Base-by-base conservation (phyloP, 2,797 vertebrate species). In the Meda fulgida region DNA sequence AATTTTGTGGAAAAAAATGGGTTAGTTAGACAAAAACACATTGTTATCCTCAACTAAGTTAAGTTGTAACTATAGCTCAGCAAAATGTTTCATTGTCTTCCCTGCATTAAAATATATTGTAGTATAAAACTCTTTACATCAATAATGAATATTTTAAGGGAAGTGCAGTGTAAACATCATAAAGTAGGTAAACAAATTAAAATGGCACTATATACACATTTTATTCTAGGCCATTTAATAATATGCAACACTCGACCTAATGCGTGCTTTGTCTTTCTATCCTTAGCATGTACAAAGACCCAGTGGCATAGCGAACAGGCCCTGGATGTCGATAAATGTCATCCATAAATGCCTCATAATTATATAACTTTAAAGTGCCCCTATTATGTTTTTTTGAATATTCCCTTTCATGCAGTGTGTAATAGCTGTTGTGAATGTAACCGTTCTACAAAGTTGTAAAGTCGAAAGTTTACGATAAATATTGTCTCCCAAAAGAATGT, bases 101-200 rank as follows among this genome's bases (percentile, higher is more conserved):
- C 9, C 71, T 2, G 2, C 26, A 48, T 51, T 51, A 19, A 48
- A 51, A 51, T 72, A 1, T 29, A 72, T 40, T n/a, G 40, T 51
- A 51, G 9, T 34, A 38, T 58, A 38, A 10, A 77, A n/a, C 34
- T 58, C 75, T 75, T 31, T 23, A 14, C 51, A 77, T 58, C 23
- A 77, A 58, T 58, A 77, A 77, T 77, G 14, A 26, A 38, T 40
- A 38, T 58, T 26, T 9, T 26, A 77, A 58, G n/a, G 51, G 51
- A 21, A 36, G n/a, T 36, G 51, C 13, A 18, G 31, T 58, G 21
- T 58, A 77, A 58, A 77, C 73, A 38, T 77, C 11, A 76, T 76
- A 77, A 58, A 55, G 18, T 53, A 53, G 19, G 46, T 34, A 53
- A 53, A 53, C 23, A 23, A 31, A 36, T 55, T 76, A n/a, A 76